Evolutionary conservation across 2,113 vertebrate species (phyloP).

Genomic region (Gasterosteus nipponicus): DNA sequence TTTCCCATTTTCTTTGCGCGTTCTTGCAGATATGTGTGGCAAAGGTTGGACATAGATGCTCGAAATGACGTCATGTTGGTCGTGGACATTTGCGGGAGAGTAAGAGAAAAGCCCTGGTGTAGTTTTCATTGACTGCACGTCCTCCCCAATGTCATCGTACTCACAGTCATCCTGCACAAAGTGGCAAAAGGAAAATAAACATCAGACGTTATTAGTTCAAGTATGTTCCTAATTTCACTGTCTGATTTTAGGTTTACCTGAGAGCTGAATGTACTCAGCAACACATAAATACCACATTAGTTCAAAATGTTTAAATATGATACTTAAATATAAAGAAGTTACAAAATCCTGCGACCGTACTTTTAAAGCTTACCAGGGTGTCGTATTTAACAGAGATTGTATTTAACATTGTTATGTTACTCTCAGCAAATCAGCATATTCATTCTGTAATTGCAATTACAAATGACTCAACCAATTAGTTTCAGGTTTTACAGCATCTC

Average conservation of each 20-base stretch:
- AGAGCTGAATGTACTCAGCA: not conserved
- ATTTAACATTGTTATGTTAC: too few species aligned
- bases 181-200: not conserved
- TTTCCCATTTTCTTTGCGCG: not conserved
- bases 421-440: not conserved
- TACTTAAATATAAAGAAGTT: not conserved
- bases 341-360: not conserved
- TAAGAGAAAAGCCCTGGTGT: not conserved
- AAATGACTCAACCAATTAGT: not conserved
- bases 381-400: not conserved
- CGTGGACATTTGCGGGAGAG: not conserved
- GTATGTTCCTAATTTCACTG: not conserved
- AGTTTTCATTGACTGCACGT: not conserved
- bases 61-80: not conserved
- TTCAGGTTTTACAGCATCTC: not conserved
- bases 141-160: accelerated
- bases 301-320: not conserved
- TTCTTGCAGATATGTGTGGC: not conserved
- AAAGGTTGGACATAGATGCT: slow-evolving; percentile 29
- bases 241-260: not conserved
- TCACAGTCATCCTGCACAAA: not conserved
- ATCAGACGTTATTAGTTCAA: not conserved
- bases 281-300: not conserved
- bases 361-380: not conserved
- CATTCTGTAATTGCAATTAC: not conserved